phyloP scores from a whole-genome alignment of 2,113 vertebrate species.

The Calyptommatus sinebrachiatus region DNA sequence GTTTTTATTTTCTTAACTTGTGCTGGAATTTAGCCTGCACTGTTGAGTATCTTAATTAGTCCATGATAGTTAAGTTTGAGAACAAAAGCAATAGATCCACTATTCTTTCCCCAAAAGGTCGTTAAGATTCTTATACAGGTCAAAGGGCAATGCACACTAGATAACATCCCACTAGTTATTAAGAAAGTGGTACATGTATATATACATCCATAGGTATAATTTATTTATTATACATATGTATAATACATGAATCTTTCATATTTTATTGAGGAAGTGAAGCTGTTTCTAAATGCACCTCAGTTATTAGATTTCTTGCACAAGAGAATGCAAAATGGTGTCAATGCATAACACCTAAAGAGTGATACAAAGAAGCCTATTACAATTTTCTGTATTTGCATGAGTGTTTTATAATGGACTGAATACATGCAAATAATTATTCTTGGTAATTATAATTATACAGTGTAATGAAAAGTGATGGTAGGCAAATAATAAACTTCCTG shows the following conservation, averaged over 20 bases:
- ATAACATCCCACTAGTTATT: slow-evolving; percentile 62
- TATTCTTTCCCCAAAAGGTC: slow-evolving; percentile 40
- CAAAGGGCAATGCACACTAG: slow-evolving; percentile 37
- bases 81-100: slow-evolving; percentile 40
- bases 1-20: slow-evolving; percentile 1
- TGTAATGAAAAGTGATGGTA: neutral
- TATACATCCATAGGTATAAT: slow-evolving; percentile 64
- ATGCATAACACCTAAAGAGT: slow-evolving; percentile 46
- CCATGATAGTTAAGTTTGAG: slow-evolving; percentile 37
- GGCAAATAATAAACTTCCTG: neutral
- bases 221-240: slow-evolving; percentile 74
- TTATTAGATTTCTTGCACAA: slow-evolving; percentile 65
- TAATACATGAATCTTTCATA: slow-evolving; percentile 76
- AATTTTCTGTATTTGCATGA: slow-evolving; percentile 55
- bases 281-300: slow-evolving; percentile 66
- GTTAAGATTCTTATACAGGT: slow-evolving; percentile 55
- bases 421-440: too few species aligned
- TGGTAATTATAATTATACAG: too few species aligned
- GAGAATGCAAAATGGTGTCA: slow-evolving; percentile 25
- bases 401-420: neutral
- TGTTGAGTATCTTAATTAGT: slow-evolving; percentile 35
- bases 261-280: slow-evolving; percentile 58
- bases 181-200: slow-evolving; percentile 46
- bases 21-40: slow-evolving; percentile 15
- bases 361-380: slow-evolving; percentile 43